These are phyloP conservation scores for Campoplex nolae DNA, from an alignment of 2,888 invertebrate genomes.

Conservation along the genomic window DNA sequence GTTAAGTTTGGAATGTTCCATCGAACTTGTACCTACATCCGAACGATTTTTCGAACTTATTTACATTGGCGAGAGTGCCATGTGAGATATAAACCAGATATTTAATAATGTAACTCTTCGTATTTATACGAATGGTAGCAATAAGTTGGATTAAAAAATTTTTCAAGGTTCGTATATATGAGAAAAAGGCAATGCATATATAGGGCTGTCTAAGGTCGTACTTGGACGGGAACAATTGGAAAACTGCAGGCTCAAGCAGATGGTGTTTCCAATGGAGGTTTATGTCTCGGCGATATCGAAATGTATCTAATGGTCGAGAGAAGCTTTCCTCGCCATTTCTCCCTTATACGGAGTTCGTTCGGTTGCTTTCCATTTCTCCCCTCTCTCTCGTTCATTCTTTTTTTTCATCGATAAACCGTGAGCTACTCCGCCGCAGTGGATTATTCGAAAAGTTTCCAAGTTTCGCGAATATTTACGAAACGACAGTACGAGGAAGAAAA, in stretches of 20 bases:
- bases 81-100: neutral
- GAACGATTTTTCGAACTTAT: neutral
- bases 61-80: neutral
- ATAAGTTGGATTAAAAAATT: constrained; percentile 42
- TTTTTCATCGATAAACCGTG: constrained; percentile 67
- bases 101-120: constrained; percentile 35
- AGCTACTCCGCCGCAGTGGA: constrained; percentile 50
- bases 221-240: constrained; percentile 48
- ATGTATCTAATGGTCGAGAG: constrained; percentile 69
- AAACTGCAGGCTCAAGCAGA: constrained; percentile 43
- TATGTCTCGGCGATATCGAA: constrained; percentile 69
- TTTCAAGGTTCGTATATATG: neutral
- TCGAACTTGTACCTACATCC: neutral
- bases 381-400: neutral
- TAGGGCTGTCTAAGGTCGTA: neutral
- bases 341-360: constrained; percentile 11
- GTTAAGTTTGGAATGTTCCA: neutral
- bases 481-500: constrained; percentile 32
- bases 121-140: constrained; percentile 24
- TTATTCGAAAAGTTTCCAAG: constrained; percentile 74
- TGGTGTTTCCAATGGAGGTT: constrained; percentile 51
- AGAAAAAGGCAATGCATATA: neutral
- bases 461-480: constrained; percentile 76
- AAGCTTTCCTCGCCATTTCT: constrained; percentile 56
- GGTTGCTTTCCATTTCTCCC: constrained; percentile 20